Evolutionary conservation across 2,888 invertebrate species (phyloP).

Genomic region (Chloromyia formosa): DNA sequence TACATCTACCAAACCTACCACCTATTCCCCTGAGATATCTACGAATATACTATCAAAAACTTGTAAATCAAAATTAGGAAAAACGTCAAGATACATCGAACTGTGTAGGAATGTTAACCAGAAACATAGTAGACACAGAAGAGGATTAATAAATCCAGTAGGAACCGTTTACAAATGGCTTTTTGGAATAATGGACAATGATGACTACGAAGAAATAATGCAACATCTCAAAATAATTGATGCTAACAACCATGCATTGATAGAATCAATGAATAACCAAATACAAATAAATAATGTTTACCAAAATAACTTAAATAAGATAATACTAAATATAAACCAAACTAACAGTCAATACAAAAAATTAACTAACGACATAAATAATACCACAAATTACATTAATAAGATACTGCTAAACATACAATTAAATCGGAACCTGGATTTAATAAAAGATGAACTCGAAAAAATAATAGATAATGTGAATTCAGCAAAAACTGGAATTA

Average conservation of each 20-base stretch:
- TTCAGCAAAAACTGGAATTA: no score
- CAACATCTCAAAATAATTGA: slow-evolving; percentile 35
- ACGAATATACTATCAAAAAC: background rate
- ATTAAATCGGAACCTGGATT: no score
- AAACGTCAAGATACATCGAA: background rate
- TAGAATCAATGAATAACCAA: slow-evolving; percentile 30
- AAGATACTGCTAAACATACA: no score
- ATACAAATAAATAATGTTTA: slow-evolving; percentile 39
- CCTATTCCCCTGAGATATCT: background rate
- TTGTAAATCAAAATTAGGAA: background rate
- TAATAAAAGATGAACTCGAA: no score
- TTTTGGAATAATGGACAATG: slow-evolving; percentile 16
- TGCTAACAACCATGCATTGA: slow-evolving; percentile 34
- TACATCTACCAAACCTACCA: background rate
- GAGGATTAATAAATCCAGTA: slow-evolving; percentile 6
- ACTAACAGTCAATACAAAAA: no score
- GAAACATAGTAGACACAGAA: slow-evolving; percentile 10
- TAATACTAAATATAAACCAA: no score
- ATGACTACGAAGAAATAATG: slow-evolving; percentile 31
- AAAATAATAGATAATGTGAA: no score
- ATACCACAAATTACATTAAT: no score
- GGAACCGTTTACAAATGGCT: slow-evolving; percentile 23
- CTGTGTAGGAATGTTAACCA: background rate
- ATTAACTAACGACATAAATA: no score
- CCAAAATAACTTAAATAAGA: no score